These are phyloP conservation scores for Sitobion miscanthi DNA, from an alignment of 1,140 invertebrate species.

Conservation along the genomic window DNA sequence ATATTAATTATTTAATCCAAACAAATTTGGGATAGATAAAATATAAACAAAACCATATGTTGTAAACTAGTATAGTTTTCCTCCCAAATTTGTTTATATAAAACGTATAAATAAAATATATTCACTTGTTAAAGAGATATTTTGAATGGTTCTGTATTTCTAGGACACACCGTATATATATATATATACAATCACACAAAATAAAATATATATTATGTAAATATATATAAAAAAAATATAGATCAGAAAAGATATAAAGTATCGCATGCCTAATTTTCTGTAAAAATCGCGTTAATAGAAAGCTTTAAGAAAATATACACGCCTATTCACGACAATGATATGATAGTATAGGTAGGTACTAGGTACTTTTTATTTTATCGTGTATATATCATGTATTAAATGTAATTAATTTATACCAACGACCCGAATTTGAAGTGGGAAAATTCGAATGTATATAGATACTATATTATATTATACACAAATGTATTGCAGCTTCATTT, in stretches of 20 bases:
- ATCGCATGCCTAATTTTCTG: slow-evolving; percentile 54
- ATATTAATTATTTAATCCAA: background rate
- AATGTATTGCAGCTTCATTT: slow-evolving; percentile 15
- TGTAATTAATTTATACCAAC: slow-evolving; percentile 3
- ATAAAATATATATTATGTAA: slow-evolving; percentile 50
- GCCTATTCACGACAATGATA: background rate
- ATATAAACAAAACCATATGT: background rate
- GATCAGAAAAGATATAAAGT: slow-evolving; percentile 54
- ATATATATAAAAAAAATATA: slow-evolving; percentile 52
- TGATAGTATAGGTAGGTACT: background rate
- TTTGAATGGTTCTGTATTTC: slow-evolving; percentile 4
- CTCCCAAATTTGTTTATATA: background rate
- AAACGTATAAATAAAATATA: background rate
- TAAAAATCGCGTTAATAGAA: slow-evolving; percentile 44
- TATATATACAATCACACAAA: slow-evolving; percentile 54
- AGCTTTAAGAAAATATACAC: slow-evolving; percentile 40
- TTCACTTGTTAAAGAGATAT: background rate
- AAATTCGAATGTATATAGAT: background rate
- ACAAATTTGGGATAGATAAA: background rate
- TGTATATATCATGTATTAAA: background rate
- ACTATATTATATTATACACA: background rate
- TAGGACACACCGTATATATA: slow-evolving; percentile 49
- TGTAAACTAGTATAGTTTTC: background rate
- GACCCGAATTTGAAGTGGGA: background rate
- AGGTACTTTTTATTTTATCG: background rate